A percentile compares a stretch with the other conserved stretches of the same genome.
Evolutionary conservation across 2,888 invertebrate species (phyloP).

Genomic region (Microdon myrmicae): DNA sequence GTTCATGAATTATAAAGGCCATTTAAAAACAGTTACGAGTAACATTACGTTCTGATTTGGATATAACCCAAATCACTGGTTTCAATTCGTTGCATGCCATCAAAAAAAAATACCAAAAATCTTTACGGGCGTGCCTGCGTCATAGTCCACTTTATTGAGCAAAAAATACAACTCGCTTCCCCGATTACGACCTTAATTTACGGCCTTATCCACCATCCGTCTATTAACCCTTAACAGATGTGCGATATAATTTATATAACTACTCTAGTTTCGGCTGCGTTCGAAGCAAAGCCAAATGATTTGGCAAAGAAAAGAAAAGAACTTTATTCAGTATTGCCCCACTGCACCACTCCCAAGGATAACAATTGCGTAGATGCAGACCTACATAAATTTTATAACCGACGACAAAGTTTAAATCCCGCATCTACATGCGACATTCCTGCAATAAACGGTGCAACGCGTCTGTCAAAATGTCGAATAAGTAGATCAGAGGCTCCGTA

Average conservation of each 20-base stretch:
- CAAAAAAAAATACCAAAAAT: no score
- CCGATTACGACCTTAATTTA: slow-evolving; percentile 4
- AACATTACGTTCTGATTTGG: no score
- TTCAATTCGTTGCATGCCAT: no score
- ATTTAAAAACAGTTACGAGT: no score
- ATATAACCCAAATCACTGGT: no score
- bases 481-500: slow-evolving; percentile 34
- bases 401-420: slow-evolving; percentile 26
- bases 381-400: slow-evolving; percentile 64
- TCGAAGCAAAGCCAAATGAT: slow-evolving; percentile 16
- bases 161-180: no score
- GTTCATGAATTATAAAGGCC: no score
- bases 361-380: slow-evolving; percentile 64
- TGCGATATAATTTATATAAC: slow-evolving; percentile 13
- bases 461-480: slow-evolving; percentile 47
- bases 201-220: slow-evolving; percentile 5
- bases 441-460: slow-evolving; percentile 36
- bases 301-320: slow-evolving; percentile 36
- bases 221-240: slow-evolving; percentile 6
- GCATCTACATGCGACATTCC: slow-evolving; percentile 33
- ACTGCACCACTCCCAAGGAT: slow-evolving; percentile 60
- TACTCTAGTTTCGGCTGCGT: slow-evolving; percentile 12
- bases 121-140: no score
- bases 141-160: no score
- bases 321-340: slow-evolving; percentile 18